Percentiles rank a stretch among this genome's conserved stretches.
phyloP scores from a whole-genome alignment of 64 coral and sea anemone genomes.

The Actinia tenebrosa region DNA sequence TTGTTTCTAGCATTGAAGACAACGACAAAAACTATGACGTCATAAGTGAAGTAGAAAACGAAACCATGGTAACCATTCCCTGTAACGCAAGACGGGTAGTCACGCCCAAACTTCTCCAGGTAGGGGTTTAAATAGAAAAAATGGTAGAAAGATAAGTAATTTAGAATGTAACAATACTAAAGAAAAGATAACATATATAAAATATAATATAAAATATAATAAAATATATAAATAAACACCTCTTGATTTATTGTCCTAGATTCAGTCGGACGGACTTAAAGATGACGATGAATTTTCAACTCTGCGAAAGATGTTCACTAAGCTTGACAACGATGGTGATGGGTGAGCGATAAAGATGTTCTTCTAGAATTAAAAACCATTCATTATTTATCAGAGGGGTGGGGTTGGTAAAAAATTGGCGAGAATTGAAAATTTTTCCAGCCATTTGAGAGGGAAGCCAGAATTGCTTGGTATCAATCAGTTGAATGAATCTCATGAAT shows the following conservation, averaged over 20 bases:
- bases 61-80: neutral
- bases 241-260: neutral
- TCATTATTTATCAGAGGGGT: too few relatives aligned
- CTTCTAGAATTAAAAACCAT: neutral
- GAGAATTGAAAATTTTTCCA: too few relatives aligned
- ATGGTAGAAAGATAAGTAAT: too few relatives aligned
- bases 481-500: too few relatives aligned
- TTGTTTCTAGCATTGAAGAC: neutral
- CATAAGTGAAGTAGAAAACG: neutral
- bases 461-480: too few relatives aligned
- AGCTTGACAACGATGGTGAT: conserved; percentile 30
- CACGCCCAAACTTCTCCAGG: conserved; percentile 8
- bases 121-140: neutral
- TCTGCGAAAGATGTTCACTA: conserved; percentile 25
- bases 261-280: neutral
- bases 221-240: too few relatives aligned
- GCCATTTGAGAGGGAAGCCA: too few relatives aligned
- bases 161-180: neutral
- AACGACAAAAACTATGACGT: conserved; percentile 2
- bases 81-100: neutral
- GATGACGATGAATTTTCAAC: neutral
- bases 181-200: neutral
- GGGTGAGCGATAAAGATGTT: conserved; percentile 4
- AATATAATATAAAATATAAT: too few relatives aligned
- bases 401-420: too few relatives aligned